Evolutionary conservation across 2,113 vertebrate species (phyloP), one percentile per base, ranked within the genome.

Genomic region (Hymenochirus boettgeri): DNA sequence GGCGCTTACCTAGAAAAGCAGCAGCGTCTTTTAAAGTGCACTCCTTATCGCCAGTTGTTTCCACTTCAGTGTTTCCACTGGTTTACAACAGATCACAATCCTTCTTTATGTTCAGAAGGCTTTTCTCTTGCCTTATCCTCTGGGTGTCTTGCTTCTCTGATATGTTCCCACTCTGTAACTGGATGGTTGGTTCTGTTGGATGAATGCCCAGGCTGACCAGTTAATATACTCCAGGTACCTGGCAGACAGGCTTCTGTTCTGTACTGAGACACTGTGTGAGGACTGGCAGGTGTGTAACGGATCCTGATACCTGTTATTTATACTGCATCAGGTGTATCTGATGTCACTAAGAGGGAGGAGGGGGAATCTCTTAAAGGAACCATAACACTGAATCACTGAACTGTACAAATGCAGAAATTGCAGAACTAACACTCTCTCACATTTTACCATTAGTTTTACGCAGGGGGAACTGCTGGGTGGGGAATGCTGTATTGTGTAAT

Each of bases 291-390:
- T 69, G 65, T 69, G 65, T 69, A 69, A 69, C 65, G 65, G 65
- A 69, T 69, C 46, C 65, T 69, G 26, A 57, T 25, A 53, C 56
- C 56, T 69, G 65, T 66, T 33, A 56, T 69, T 53, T 69, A 69
- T 69, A 60, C 64, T 39, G 64, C 31, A 67, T 59, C 65, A 60
- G 57, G 65, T 59, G 56, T 39, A 53, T 48, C 46, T 60, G 57
- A 59, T 69, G 65, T 69, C 65, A n/a, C n/a, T n/a, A 69, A 47
- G 47, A 31, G 24, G 17, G 23, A 26, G 18, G 48, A 42, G 65
- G 65, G 57, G 57, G 57, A n/a, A 37, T 42, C 13, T 29, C 65
- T 69, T 69, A 69, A 69, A 69, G 65, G 3, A 60, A 29, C 33
- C 10, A 9, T 35, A 1, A 4, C 29, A 35, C 33, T 35, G 1